Evolutionary conservation across 2,113 vertebrate genomes (phyloP), one percentile per base, ranked within the genome.

Genomic region (Rhinogobius similis): DNA sequence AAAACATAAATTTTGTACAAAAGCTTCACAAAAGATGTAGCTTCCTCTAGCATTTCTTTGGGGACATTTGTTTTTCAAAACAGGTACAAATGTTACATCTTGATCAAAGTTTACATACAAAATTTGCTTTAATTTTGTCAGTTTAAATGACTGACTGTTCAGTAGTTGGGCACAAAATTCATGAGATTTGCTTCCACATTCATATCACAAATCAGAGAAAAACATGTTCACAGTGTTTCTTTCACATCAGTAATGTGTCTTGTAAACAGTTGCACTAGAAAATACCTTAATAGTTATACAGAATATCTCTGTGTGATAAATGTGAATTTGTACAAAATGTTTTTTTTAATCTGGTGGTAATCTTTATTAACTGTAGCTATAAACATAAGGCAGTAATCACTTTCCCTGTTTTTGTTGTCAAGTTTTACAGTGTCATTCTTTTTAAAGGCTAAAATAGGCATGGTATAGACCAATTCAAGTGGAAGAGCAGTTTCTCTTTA

Each of bases 1-100:
- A 90, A 89, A 90, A 62, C 58, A 81, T 85, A 53, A 81, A 89
- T 44, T 91, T 88, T 89, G 67, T 87, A 92, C 89, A 92, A 90
- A 91, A 90, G 72, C 61, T 71, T 85, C 64, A 55, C 75, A 70
- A 89, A 81, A 86, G 84, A 87, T 76, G 41, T 24, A 73, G 27
- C 70, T 83, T 63, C 12, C 56, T 80, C 61, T 74, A 65, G 64
- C 72, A 72, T 56, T 83, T 85, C 59, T 82, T 80, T 58, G 66
- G 69, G 72, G 62, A 84, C 82, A 74, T 61, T 62, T 65, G 2
- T 52, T 20, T 72, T 82, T 85, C 84, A 81, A 87, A 88, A 88
- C 87, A 90, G 84, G 75, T 71, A 87, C 46, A 90, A 78, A 77
- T 58, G 21, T 68, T 67, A 20, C 70, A 59, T 78, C 43, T 77